phyloP scores from a whole-genome alignment of 2,113 vertebrate species.

The Crocuta crocuta region DNA sequence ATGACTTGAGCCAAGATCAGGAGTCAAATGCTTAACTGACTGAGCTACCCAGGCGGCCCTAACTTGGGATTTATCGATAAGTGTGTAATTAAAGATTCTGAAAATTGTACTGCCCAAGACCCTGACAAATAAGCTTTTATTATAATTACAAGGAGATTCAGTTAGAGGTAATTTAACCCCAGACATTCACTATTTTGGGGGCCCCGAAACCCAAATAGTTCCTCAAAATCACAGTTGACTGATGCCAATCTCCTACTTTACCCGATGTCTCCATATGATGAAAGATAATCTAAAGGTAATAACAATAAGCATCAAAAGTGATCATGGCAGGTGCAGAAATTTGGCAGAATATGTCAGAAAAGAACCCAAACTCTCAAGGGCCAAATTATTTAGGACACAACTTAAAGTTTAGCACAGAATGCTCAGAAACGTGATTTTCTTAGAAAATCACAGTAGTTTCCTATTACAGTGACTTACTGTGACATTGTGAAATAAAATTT shows the following conservation, averaged over 20 bases:
- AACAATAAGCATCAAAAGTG: neutral
- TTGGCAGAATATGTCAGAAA: neutral
- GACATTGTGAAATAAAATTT: constrained; percentile 32
- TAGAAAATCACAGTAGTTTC: neutral
- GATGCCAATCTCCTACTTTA: neutral
- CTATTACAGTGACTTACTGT: constrained; percentile 39
- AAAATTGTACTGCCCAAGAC: neutral
- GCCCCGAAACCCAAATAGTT: neutral
- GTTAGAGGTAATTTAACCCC: neutral
- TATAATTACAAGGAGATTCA: neutral
- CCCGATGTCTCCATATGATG: accelerated
- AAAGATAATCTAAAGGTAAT: neutral
- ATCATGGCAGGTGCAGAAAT: neutral
- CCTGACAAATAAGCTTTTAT: neutral
- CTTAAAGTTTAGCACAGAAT: neutral
- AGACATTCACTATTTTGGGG: neutral
- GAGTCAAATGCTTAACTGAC: too few species aligned
- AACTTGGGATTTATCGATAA: neutral
- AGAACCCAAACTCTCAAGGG: neutral
- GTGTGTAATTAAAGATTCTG: neutral
- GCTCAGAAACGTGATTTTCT: neutral
- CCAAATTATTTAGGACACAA: neutral
- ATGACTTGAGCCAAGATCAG: too few species aligned
- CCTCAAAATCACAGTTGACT: neutral
- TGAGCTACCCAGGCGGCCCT: too few species aligned